Percentiles rank a stretch among this genome's conserved stretches.
Conservation (phyloP, 2,888 invertebrate genomes). For the Mythimna lalbum region DNA sequence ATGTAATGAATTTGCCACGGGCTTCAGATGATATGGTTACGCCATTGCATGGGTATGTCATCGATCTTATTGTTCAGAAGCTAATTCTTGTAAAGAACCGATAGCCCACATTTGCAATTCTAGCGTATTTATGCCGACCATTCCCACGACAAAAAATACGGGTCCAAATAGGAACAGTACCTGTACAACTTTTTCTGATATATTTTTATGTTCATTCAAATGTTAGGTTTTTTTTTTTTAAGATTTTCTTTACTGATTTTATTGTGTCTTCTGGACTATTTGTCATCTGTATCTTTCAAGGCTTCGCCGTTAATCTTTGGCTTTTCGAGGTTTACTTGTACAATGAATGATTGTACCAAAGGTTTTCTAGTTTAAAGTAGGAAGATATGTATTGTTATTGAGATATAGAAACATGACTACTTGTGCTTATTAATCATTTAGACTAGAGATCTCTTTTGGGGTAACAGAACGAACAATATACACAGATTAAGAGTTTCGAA, state of each 20-base stretch:
- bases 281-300: not conserved
- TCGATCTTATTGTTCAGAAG: too few species aligned
- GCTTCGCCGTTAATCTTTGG: not conserved
- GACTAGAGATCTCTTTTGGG: not conserved
- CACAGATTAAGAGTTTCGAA: not conserved
- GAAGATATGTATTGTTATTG: not conserved
- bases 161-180: too few species aligned
- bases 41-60: too few species aligned
- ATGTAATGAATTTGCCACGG: too few species aligned
- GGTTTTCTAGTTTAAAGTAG: not conserved
- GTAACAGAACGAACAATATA: not conserved
- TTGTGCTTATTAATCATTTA: not conserved
- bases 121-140: too few species aligned
- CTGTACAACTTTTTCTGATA: too few species aligned
- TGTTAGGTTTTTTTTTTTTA: not conserved
- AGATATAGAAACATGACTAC: not conserved
- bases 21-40: too few species aligned
- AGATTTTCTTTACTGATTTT: slow-evolving; percentile 3
- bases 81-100: too few species aligned
- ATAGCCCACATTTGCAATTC: too few species aligned
- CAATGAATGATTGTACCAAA: not conserved
- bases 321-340: not conserved
- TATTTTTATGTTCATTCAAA: slow-evolving; percentile 19
- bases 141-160: too few species aligned
- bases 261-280: not conserved